Evolutionary conservation across 2,797 vertebrate species (phyloP).

Genomic region (Ctenopoma kingsleyae): DNA sequence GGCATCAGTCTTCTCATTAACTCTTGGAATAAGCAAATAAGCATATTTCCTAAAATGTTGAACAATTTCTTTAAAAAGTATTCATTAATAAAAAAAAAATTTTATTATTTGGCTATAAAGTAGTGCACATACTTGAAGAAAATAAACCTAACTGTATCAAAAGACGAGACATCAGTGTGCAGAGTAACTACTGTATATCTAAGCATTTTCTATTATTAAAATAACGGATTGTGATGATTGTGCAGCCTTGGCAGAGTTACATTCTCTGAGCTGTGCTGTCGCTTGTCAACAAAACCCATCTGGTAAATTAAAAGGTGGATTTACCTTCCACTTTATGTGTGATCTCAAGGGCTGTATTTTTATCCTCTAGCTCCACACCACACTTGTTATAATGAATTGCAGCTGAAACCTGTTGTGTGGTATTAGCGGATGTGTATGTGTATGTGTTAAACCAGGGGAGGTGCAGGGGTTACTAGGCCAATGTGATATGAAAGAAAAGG

Average conservation of each 20-base stretch:
- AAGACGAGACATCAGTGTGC: slow-evolving; percentile 1
- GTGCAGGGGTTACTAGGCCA: slow-evolving; percentile 51
- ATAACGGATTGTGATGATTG: slow-evolving; percentile 2
- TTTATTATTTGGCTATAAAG: not conserved
- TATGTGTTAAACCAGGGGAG: slow-evolving; percentile 27
- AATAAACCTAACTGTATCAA: not conserved
- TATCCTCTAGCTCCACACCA: slow-evolving; percentile 14
- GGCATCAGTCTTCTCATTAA: not conserved
- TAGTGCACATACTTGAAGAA: not conserved
- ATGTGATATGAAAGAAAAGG: slow-evolving; percentile 50
- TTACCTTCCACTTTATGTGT: slow-evolving; percentile 25
- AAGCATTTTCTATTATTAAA: slow-evolving; percentile 15
- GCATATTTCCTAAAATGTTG: not conserved
- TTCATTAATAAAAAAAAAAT: no score
- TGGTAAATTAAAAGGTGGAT: slow-evolving; percentile 42
- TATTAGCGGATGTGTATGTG: slow-evolving; percentile 16
- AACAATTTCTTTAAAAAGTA: not conserved
- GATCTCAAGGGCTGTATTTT: slow-evolving; percentile 18
- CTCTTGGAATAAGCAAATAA: not conserved
- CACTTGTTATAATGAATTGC: slow-evolving; percentile 42
- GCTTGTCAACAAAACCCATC: slow-evolving; percentile 33
- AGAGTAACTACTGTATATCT: not conserved
- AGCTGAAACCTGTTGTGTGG: slow-evolving; percentile 29
- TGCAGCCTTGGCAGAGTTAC: not conserved
- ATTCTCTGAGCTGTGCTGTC: not conserved